A percentile compares a stretch with the other conserved stretches of the same genome.
Evolutionary conservation across 2,797 vertebrate genomes (phyloP).

Genomic region (Geotrypetes seraphini): DNA sequence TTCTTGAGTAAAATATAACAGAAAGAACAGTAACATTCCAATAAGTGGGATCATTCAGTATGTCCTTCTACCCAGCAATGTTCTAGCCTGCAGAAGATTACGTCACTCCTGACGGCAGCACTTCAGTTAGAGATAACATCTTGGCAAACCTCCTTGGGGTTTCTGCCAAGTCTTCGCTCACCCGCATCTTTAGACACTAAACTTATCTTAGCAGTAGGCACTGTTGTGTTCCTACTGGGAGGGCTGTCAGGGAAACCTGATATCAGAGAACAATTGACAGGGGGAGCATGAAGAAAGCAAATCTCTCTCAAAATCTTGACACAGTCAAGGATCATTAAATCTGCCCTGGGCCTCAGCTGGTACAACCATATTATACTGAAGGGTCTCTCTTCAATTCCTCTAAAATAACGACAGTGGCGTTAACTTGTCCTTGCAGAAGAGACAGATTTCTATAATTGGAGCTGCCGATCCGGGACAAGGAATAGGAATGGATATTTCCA

Average conservation of each 20-base stretch:
- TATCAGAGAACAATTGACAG: background rate
- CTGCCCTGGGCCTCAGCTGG: too few species aligned
- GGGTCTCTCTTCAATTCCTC: background rate
- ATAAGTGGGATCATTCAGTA: too few species aligned
- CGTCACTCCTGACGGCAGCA: background rate
- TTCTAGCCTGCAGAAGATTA: background rate
- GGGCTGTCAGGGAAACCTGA: background rate
- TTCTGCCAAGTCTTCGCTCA: background rate
- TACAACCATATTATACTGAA: too few species aligned
- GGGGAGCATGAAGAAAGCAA: background rate
- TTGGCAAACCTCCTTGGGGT: background rate
- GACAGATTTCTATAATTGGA: too few species aligned
- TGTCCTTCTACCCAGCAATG: background rate
- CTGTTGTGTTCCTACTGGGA: background rate
- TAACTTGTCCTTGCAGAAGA: too few species aligned
- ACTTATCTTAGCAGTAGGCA: background rate
- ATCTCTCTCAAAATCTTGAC: background rate
- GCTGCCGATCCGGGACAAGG: too few species aligned
- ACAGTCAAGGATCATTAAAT: background rate
- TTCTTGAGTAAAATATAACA: too few species aligned
- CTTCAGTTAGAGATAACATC: background rate
- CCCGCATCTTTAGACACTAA: background rate
- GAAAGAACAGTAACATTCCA: background rate
- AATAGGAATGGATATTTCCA: too few species aligned
- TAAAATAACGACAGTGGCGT: too few species aligned